Percentiles rank a stretch among this genome's conserved stretches.
phyloP scores from a whole-genome alignment of 1,140 invertebrate genomes.

The Drosophila baimaii region DNA sequence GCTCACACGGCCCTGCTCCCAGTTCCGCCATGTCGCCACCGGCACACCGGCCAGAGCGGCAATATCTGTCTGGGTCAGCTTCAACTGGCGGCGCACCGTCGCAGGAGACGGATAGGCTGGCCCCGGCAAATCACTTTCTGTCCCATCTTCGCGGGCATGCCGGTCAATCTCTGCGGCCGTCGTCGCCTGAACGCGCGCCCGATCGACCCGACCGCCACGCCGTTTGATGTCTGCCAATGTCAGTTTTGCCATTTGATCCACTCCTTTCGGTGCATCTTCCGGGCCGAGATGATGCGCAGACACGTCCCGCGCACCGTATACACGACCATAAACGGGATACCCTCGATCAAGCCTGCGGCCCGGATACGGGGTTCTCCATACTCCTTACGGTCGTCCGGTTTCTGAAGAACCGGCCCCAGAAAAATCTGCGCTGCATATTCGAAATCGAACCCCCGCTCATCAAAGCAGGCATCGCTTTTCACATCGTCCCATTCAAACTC shows the following conservation, averaged over 20 bases:
- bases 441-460: too few species aligned
- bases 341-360: neutral
- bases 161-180: neutral
- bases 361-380: too few species aligned
- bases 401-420: too few species aligned
- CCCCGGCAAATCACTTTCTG: neutral
- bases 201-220: neutral
- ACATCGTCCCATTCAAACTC: too few species aligned
- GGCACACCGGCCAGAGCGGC: neutral
- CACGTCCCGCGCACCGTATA: slow-evolving; percentile 1
- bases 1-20: neutral
- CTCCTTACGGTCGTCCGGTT: too few species aligned
- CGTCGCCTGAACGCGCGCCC: neutral
- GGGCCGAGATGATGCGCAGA: slow-evolving; percentile 1
- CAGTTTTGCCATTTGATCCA: slow-evolving; percentile 1
- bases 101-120: neutral
- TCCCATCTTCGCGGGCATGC: neutral
- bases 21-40: neutral
- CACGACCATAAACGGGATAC: neutral
- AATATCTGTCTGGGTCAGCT: neutral
- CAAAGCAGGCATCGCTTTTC: too few species aligned
- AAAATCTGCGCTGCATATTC: too few species aligned
- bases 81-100: neutral
- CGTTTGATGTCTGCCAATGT: slow-evolving; percentile 1
- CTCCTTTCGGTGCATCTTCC: slow-evolving; percentile 1